Evolutionary conservation across 2,797 vertebrate species (phyloP).

Genomic region (Hoplostethus atlanticus): DNA sequence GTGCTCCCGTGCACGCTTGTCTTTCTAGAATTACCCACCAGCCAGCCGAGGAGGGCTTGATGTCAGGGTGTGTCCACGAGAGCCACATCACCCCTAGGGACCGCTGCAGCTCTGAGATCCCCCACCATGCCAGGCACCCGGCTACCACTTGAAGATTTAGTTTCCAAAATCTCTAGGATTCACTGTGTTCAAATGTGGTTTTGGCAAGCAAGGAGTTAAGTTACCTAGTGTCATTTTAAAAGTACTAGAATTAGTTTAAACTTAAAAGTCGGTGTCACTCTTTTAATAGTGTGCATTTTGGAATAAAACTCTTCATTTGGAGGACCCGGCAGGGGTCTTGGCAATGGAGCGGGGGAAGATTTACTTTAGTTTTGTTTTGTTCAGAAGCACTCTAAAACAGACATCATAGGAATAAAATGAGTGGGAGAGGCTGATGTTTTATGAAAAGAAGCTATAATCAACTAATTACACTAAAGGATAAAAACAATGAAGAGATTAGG

Average conservation of each 20-base stretch:
- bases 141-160: too few species aligned
- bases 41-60: too few species aligned
- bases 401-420: slow-evolving; percentile 57
- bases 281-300: slow-evolving; percentile 34
- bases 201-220: too few species aligned
- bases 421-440: slow-evolving; percentile 9
- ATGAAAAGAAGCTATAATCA: slow-evolving; percentile 36
- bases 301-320: slow-evolving; percentile 19
- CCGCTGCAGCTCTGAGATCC: too few species aligned
- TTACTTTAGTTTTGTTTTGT: slow-evolving; percentile 43
- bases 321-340: slow-evolving; percentile 33
- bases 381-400: slow-evolving; percentile 61
- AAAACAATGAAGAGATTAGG: slow-evolving; percentile 25
- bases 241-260: slow-evolving; percentile 38
- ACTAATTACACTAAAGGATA: slow-evolving; percentile 29
- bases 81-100: too few species aligned
- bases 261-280: slow-evolving; percentile 1
- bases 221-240: slow-evolving; percentile 3
- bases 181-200: too few species aligned
- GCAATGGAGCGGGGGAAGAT: slow-evolving; percentile 38
- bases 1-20: too few species aligned
- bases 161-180: too few species aligned
- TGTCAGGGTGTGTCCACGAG: too few species aligned
- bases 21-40: too few species aligned
- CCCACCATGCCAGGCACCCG: too few species aligned